Base-by-base conservation (phyloP, 1,140 invertebrate genomes). In the Bombus sylvicola region DNA sequence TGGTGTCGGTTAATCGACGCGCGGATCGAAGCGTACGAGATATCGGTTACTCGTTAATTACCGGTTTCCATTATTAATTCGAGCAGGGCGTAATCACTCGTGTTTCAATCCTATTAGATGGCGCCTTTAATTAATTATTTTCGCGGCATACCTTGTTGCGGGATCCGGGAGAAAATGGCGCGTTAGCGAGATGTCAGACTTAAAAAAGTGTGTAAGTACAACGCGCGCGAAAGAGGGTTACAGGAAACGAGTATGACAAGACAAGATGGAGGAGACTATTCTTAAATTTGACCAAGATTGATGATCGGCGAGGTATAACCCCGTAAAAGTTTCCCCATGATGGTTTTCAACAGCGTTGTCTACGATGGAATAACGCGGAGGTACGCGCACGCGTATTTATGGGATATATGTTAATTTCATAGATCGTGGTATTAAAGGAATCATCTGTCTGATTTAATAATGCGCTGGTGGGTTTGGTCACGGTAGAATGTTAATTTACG, bases 61-160 rank as follows among this genome's bases (percentile, higher is more conserved):
- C 90, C 89, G 83, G 80, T 86, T 89, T 85, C 74, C 90, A 83
- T 94, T 95, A 95, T 94, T 95, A 94, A 95, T 94, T 94, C 91
- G 89, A 89, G 84, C 90, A 84, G 77, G 76, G 83, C 87, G 83
- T 91, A 92, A 93, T 89, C 88, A 80, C 84, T 91, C 91, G 85
- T 88, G 72, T 93, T 92, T 88, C 85, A 89, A n/a, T 76, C 88
- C 78, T 88, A 93, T 94, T 93, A 94, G 88, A 90, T 86, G 77
- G 83, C 88, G 88, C 87, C 84, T 75, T 93, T 93, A 94, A 94
- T 94, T 94, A 94, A 94, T 94, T 94, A 93, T 91, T 92, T 90
- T 79, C 73, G 69, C 72, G 86, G 37, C 68, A 78, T 39, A 39
- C 53, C 43, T 72, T 73, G 80, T 89, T 73, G 64, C 66, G 22